These are phyloP conservation scores for Apeltes quadracus DNA, from an alignment of 2,113 vertebrate genomes.

Conservation along the genomic window DNA sequence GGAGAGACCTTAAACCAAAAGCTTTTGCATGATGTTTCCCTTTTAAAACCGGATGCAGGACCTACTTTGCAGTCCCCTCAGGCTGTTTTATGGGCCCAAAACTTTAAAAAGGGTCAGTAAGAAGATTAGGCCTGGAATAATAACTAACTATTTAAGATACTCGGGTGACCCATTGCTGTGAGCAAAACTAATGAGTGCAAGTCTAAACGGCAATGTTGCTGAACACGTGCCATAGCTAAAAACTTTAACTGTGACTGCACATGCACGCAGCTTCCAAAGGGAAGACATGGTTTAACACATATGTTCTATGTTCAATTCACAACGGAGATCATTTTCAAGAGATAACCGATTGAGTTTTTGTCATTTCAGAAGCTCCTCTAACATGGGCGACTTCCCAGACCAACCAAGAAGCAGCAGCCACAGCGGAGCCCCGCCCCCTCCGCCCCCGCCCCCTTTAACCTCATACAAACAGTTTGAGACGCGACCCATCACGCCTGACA, in stretches of 20 bases:
- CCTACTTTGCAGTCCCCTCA: not conserved
- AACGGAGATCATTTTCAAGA: not conserved
- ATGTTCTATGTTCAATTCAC: not conserved
- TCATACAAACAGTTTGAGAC: conserved; percentile 8
- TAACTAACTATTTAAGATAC: conserved; percentile 61
- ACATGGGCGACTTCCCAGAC: conserved; percentile 53
- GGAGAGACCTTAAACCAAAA: not conserved
- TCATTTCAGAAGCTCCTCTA: conserved; percentile 33
- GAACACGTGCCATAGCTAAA: not conserved
- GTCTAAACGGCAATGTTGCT: conserved; percentile 10
- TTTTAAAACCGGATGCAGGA: not conserved
- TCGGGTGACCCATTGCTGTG: conserved; percentile 71
- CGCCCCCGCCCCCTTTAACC: conserved; percentile 48
- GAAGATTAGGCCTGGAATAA: conserved; percentile 47
- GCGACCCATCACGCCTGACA: conserved; percentile 14
- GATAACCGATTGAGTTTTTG: not conserved
- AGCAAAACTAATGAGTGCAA: conserved; percentile 41
- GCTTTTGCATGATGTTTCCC: not conserved
- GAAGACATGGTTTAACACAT: not conserved
- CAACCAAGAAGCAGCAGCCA: conserved; percentile 34
- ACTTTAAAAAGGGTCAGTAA: conserved; percentile 60
- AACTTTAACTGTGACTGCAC: not conserved
- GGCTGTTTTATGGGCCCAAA: conserved; percentile 37
- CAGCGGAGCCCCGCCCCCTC: conserved; percentile 43
- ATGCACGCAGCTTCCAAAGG: not conserved